A percentile compares a stretch with the other conserved stretches of the same genome.
phyloP scores from a whole-genome alignment of 2,888 invertebrate species.

The Eupithecia dodoneata region DNA sequence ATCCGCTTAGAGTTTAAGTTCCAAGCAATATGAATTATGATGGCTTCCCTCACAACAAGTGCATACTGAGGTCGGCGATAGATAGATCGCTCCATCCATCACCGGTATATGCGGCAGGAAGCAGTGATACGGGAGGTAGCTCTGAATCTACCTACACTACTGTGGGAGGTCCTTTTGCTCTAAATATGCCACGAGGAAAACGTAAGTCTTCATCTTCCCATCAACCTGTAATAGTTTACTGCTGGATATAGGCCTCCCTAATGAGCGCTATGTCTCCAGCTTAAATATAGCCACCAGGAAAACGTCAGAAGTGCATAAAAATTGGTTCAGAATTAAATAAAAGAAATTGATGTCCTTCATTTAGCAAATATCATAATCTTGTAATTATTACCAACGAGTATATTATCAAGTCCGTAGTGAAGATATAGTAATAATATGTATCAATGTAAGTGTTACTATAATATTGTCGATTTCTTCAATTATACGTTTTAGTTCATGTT shows the following conservation, averaged over 20 bases:
- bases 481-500: too few relatives aligned
- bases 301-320: background rate
- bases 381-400: too few relatives aligned
- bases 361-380: background rate
- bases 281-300: too few relatives aligned
- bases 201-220: background rate
- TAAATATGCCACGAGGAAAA: background rate
- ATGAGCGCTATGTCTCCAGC: too few relatives aligned
- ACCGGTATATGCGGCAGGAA: slow-evolving; percentile 45
- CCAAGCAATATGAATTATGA: slow-evolving; percentile 76
- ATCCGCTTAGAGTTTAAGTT: slow-evolving; percentile 40
- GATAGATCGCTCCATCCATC: slow-evolving; percentile 60
- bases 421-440: too few relatives aligned
- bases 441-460: too few relatives aligned
- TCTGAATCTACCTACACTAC: background rate
- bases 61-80: slow-evolving; percentile 72
- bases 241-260: too few relatives aligned
- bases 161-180: background rate
- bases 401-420: too few relatives aligned
- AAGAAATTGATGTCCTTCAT: too few relatives aligned
- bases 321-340: background rate
- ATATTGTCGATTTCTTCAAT: too few relatives aligned
- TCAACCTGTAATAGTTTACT: too few relatives aligned
- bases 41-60: slow-evolving; percentile 80
- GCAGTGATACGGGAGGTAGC: background rate